These are phyloP conservation scores for Miniopterus natalensis DNA, from an alignment of 2,113 vertebrate genomes.

Conservation along the genomic window DNA sequence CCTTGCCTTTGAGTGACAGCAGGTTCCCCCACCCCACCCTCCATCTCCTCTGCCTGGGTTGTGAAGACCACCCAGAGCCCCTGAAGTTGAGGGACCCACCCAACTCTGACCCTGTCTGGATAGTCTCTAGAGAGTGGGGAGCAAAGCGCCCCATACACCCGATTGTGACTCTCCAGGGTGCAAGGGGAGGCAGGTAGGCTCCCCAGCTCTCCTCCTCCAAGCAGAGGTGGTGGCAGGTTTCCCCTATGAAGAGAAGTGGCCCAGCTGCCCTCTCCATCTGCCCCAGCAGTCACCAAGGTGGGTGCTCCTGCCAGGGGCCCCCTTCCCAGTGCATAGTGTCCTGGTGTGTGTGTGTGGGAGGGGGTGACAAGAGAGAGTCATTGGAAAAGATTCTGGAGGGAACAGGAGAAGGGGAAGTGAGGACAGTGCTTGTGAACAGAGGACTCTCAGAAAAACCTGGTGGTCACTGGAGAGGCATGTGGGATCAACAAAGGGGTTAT, in stretches of 20 bases:
- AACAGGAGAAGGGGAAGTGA: not conserved
- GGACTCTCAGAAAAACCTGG: not conserved
- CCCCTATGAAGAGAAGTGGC: not conserved
- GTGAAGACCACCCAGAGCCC: not conserved
- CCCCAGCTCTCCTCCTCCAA: not conserved
- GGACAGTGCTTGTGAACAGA: not conserved
- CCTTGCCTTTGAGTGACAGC: not conserved
- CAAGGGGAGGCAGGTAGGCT: not conserved
- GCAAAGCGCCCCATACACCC: too few relatives aligned
- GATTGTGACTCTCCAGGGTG: fast-evolving
- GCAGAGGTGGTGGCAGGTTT: not conserved
- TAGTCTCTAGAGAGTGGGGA: not conserved
- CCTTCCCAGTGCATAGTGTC: not conserved
- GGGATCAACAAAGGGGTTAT: not conserved
- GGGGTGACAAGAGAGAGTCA: not conserved
- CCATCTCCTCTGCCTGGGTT: not conserved
- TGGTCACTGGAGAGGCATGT: not conserved
- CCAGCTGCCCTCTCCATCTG: not conserved
- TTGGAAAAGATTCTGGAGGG: not conserved
- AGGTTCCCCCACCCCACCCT: not conserved
- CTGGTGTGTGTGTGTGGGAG: too few relatives aligned
- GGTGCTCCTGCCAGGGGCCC: not conserved
- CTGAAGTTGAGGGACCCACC: not conserved
- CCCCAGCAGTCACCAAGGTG: not conserved
- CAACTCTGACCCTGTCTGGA: not conserved